Percentiles rank a stretch among this genome's conserved stretches.
Evolutionary conservation across 2,888 invertebrate genomes (phyloP).

Genomic region (Carabus problematicus): DNA sequence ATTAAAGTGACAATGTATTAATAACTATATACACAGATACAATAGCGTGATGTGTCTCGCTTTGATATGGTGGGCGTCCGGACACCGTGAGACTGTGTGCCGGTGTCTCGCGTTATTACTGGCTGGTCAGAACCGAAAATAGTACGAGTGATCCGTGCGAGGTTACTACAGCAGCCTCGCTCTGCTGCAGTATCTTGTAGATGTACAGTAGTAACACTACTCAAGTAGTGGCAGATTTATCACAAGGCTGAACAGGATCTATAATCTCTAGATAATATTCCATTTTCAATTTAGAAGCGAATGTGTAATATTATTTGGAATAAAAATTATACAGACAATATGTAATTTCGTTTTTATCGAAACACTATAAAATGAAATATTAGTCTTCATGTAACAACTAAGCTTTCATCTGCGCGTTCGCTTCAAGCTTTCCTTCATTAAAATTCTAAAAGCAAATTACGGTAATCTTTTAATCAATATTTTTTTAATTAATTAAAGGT

Average conservation of each 20-base stretch:
- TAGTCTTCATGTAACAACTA: neutral
- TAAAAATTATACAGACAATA: neutral
- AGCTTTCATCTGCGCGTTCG: no score
- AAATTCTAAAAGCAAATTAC: slow-evolving; percentile 20
- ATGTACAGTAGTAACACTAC: no score
- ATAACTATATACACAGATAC: slow-evolving; percentile 14
- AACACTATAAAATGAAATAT: neutral
- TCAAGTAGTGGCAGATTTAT: no score
- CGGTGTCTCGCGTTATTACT: slow-evolving; percentile 8
- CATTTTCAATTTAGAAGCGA: no score
- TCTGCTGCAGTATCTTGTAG: no score
- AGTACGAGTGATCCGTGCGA: no score
- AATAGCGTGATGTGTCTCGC: slow-evolving; percentile 8
- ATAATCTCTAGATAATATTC: no score
- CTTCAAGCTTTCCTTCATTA: slow-evolving; percentile 13
- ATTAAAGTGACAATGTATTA: slow-evolving; percentile 24
- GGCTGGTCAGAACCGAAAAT: no score
- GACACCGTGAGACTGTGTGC: slow-evolving; percentile 16
- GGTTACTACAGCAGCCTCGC: no score
- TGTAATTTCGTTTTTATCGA: no score
- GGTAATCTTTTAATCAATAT: slow-evolving; percentile 25
- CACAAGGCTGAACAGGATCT: no score
- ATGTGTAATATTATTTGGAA: neutral
- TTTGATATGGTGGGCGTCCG: neutral
- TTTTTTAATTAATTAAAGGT: slow-evolving; percentile 11